Evolutionary conservation across 2,888 invertebrate genomes (phyloP).

Genomic region (Amphipoea oculea): DNA sequence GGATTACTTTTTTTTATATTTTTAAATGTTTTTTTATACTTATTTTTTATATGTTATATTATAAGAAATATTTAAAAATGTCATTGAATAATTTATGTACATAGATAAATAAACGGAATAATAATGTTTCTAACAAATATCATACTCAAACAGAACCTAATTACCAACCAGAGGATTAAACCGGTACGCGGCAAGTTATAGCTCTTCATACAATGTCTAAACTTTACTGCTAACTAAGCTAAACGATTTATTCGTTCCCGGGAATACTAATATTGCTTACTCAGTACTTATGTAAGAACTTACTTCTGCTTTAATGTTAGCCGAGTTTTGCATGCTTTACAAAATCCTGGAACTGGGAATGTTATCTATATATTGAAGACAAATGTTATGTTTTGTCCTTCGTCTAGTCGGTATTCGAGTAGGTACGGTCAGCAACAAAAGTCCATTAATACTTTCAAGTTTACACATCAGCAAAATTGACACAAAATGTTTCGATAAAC

Average conservation of each 20-base stretch:
- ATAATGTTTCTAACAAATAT: not conserved
- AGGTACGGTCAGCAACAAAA: too few relatives aligned
- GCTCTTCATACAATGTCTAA: slow-evolving; percentile 42
- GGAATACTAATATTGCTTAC: slow-evolving; percentile 26
- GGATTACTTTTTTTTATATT: too few relatives aligned
- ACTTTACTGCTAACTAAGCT: slow-evolving; percentile 56
- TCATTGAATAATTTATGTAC: too few relatives aligned
- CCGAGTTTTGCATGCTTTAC: slow-evolving; percentile 16
- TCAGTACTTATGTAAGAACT: slow-evolving; percentile 9
- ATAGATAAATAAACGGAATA: too few relatives aligned
- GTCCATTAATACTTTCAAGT: too few relatives aligned
- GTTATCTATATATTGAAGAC: too few relatives aligned
- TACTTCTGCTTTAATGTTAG: slow-evolving; percentile 9
- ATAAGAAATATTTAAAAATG: too few relatives aligned
- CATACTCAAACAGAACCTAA: slow-evolving; percentile 11
- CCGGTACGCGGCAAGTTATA: slow-evolving; percentile 33
- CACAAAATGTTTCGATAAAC: too few relatives aligned
- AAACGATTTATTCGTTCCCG: slow-evolving; percentile 63
- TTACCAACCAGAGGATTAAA: slow-evolving; percentile 20
- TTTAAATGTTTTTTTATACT: too few relatives aligned
- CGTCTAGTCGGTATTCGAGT: not conserved
- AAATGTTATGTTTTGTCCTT: not conserved
- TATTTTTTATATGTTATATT: too few relatives aligned
- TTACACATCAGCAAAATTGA: too few relatives aligned
- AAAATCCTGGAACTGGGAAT: not conserved